phyloP scores from a whole-genome alignment of 1,140 invertebrate genomes.

The Amphibalanus amphitrite region DNA sequence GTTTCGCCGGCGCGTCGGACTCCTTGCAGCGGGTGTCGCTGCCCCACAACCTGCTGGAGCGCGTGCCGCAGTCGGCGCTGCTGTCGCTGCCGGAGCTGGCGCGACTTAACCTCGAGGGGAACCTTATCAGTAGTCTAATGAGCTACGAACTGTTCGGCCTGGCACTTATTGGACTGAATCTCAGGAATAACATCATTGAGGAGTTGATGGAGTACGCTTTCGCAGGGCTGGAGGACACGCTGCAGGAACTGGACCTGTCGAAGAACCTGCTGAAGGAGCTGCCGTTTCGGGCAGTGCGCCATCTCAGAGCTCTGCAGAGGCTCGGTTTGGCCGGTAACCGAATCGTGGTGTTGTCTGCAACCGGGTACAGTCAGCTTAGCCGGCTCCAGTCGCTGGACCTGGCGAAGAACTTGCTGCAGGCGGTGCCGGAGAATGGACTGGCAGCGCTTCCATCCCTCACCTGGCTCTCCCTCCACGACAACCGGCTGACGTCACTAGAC shows the following conservation, averaged over 20 bases:
- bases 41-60: conserved; percentile 55
- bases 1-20: conserved; percentile 42
- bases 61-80: conserved; percentile 62
- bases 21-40: conserved; percentile 62
- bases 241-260: conserved; percentile 63
- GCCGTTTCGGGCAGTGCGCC: conserved; percentile 54
- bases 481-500: conserved; percentile 23
- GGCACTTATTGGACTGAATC: conserved; percentile 55
- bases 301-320: conserved; percentile 49
- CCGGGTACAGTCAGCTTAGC: conserved; percentile 19
- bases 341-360: conserved; percentile 31
- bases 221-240: conserved; percentile 48
- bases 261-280: conserved; percentile 53
- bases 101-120: conserved; percentile 65
- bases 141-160: conserved; percentile 74
- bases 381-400: conserved; percentile 22
- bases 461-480: conserved; percentile 24
- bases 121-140: conserved; percentile 59
- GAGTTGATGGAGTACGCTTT: conserved; percentile 61
- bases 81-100: conserved; percentile 52
- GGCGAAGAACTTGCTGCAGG: conserved; percentile 21
- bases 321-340: conserved; percentile 68
- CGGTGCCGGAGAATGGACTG: conserved; percentile 21
- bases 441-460: conserved; percentile 23
- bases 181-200: conserved; percentile 46